Evolutionary conservation across 2,797 vertebrate species (phyloP), one percentile per base, ranked within the genome.

Genomic region (Hozukius guyotensis): DNA sequence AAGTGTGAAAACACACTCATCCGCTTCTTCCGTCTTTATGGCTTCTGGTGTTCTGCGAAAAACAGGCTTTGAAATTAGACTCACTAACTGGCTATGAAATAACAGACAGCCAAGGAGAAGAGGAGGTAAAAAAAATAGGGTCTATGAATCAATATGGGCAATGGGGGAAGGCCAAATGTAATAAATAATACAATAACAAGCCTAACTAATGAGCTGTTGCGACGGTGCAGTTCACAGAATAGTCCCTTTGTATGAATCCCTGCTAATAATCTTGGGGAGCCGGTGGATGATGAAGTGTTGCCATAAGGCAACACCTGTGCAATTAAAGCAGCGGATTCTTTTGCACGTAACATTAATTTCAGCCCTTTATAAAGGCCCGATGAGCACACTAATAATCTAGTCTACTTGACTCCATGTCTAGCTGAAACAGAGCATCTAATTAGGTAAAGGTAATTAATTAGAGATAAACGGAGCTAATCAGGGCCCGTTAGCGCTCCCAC

Each of bases 361-460:
- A 96, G 96, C 96, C 96, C 96, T 97, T 97, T 97, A 96, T 97
- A 97, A 97, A 97, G 97, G 97, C 97, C 96, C 98, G 95, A 96
- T 97, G 97, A 99, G 97, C 97, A 95, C 96, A 95, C 98, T 99
- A 98, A 99, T 99, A 99, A 99, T 99, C 97, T 99, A 96, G 97
- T 97, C 97, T 98, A 99, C 98, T 99, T 99, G 98, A 99, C 98
- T 99, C 97, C 97, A 82, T 96, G 98, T 99, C 97, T 97, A 92
- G 96, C 92, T 91, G 96, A 98, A 99, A 98, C 97, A 96, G 97
- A 97, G 97, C 97, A 96, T 98, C 97, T 99, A 99, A 99, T 99
- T 99, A 99, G 96, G 96, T 97, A 99, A 97, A 97, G 97, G 97
- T 99, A 99, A 99, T 99, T 99, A 99, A 99, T 99, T 99, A 99